Conservation (phyloP, 1,140 invertebrate genomes). For the Semibalanus balanoides region DNA sequence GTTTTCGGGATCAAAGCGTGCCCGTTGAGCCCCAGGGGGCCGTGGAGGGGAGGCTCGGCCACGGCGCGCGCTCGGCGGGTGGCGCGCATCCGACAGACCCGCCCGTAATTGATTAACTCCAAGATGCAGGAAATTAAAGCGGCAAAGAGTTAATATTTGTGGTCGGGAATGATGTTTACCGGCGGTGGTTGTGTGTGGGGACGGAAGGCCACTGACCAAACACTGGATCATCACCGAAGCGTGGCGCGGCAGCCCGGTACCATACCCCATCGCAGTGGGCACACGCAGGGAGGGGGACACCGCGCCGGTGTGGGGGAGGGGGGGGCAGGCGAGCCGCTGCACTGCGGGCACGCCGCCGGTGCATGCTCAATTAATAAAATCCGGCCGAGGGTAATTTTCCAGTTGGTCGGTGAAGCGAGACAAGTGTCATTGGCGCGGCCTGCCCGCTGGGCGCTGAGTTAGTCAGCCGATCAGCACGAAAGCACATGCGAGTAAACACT, state of each 20-base stretch:
- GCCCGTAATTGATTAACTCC: neutral
- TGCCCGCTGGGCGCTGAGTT: too few species aligned
- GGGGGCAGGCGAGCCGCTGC: neutral
- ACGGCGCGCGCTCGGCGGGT: too few species aligned
- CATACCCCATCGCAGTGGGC: too few species aligned
- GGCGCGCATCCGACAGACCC: neutral
- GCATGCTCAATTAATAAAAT: neutral
- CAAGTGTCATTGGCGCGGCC: neutral
- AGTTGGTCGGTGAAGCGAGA: neutral
- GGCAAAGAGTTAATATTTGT: conserved; percentile 2
- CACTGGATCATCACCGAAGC: neutral
- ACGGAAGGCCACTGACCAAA: neutral
- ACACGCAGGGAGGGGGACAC: too few species aligned
- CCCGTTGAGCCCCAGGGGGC: too few species aligned
- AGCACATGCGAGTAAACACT: too few species aligned
- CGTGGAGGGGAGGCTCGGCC: neutral
- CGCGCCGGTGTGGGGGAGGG: too few species aligned
- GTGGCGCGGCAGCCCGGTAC: too few species aligned
- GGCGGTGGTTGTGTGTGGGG: too few species aligned
- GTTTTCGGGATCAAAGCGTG: neutral
- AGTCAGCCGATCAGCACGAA: too few species aligned
- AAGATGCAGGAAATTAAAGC: conserved; percentile 1
- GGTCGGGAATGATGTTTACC: neutral
- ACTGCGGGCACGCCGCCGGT: neutral
- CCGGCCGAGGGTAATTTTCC: neutral